Base-by-base conservation (phyloP, 2,888 invertebrate species). In the Adineta ricciae region DNA sequence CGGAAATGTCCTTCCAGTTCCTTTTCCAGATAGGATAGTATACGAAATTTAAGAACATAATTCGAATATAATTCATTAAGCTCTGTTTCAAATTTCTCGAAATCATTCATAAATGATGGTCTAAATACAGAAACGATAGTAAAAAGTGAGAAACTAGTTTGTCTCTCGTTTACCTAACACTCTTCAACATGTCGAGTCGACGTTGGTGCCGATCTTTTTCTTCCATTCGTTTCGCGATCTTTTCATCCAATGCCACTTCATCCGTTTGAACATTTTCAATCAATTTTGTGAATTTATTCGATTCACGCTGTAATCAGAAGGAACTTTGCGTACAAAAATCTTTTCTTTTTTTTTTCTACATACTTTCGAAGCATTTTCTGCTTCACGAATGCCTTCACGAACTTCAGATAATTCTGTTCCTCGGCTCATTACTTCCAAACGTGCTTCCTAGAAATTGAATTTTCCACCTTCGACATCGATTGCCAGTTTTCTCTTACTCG, bases 31-130 rank as follows among this genome's bases (percentile, higher is more conserved):
- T 95, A 95, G 87, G 95, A 94, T 83, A 97, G 93, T 88, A 95
- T 95, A 84, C 97, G 94, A 90, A 95, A 94, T 85, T 96, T 93
- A 84, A 94, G 92, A 87, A 97, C 94, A 91, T 97, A 99, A 88
- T 94, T 93, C 64, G 94, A 93, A 91, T 96, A 97, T 36, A 96
- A 92, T 87, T 93, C 92, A 88, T 94, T 94, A 32, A 98, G 90
- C 89, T 96, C 96, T 73, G 92, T 91, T 90, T 99, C 97, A 84
- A 96, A 92, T 83, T 94, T 93, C 86, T 95, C 95, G 90, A 96
- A 95, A 90, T 99, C 98, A 88, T 96, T 96, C 92, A 97, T 94
- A 90, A 97, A 98, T 0, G 96, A 97, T 0, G 98, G 98, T 84
- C 95, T 94, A 88, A n/a, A 84, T 89, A 88, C 50, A 87, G 85